These are phyloP conservation scores for Drosophila nr. perissopoda DNA, from an alignment of 2,888 invertebrate species.

Conservation along the genomic window DNA sequence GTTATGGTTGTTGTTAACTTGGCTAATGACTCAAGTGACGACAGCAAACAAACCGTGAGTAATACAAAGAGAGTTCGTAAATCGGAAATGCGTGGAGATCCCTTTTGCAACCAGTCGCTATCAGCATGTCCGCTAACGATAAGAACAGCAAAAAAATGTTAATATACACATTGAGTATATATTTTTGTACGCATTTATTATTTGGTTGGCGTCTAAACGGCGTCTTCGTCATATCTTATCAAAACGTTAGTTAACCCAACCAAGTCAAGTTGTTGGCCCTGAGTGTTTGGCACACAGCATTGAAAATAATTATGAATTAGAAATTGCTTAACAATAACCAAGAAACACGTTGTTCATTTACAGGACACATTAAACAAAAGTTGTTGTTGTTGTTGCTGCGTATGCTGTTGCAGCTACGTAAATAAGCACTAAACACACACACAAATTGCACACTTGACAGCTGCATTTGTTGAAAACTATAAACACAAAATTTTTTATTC, in stretches of 20 bases:
- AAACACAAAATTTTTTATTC: constrained; percentile 20
- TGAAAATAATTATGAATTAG: constrained; percentile 38
- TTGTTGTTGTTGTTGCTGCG: constrained; percentile 15
- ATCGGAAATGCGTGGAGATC: constrained; percentile 70
- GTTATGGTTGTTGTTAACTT: constrained; percentile 16
- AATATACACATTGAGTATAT: constrained; percentile 7
- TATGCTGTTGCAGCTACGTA: constrained; percentile 22
- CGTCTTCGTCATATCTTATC: constrained; percentile 66
- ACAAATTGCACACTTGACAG: constrained; percentile 53
- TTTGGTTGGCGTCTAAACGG: constrained; percentile 54
- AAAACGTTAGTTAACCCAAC: constrained; percentile 65
- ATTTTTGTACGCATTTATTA: neutral
- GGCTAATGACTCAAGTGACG: constrained; percentile 58
- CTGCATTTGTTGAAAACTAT: constrained; percentile 65
- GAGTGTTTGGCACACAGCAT: constrained; percentile 34
- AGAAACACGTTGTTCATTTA: constrained; percentile 19
- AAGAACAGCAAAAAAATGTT: constrained; percentile 4
- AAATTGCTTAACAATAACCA: constrained; percentile 14
- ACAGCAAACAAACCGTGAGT: constrained; percentile 47
- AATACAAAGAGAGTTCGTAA: constrained; percentile 41
- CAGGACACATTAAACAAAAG: constrained; percentile 55
- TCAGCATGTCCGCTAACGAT: constrained; percentile 56
- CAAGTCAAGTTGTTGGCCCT: constrained; percentile 35
- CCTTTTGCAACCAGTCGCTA: constrained; percentile 44
- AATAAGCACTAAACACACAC: constrained; percentile 40